Evolutionary conservation across 2,113 vertebrate species (phyloP).

Genomic region (Orthonyx spaldingii): DNA sequence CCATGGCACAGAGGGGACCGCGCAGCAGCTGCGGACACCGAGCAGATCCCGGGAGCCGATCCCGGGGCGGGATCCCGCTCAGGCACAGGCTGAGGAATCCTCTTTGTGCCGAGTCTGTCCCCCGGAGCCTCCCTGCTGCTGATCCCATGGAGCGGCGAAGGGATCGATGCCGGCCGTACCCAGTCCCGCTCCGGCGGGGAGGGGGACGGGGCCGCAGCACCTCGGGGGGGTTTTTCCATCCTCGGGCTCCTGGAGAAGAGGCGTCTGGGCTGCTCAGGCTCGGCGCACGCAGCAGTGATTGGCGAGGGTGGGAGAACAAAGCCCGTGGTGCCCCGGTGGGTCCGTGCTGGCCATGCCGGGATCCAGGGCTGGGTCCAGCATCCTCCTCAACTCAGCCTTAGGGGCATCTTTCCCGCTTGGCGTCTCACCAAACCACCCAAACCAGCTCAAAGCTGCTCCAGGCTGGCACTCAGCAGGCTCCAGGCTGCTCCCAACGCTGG

Average conservation of each 20-base stretch:
- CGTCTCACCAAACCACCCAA: not conserved
- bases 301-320: not conserved
- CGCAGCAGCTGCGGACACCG: fast-evolving
- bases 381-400: not conserved
- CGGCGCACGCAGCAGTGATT: not conserved
- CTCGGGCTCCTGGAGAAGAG: not conserved
- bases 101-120: not conserved
- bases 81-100: fast-evolving
- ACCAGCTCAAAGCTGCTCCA: not conserved
- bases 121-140: not conserved
- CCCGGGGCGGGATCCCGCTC: not conserved
- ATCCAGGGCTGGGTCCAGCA: fast-evolving
- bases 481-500: not conserved
- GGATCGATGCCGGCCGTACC: constrained; percentile 7
- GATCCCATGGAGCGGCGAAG: constrained; percentile 3
- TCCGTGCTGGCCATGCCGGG: fast-evolving
- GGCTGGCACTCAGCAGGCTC: not conserved
- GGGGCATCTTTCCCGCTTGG: not conserved
- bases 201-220: not conserved
- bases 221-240: not conserved
- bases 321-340: fast-evolving
- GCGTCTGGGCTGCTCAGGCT: not conserved
- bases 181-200: not conserved
- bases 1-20: fast-evolving
- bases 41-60: not conserved